Conservation (phyloP, 2,888 invertebrate genomes). For the Syritta pipiens region DNA sequence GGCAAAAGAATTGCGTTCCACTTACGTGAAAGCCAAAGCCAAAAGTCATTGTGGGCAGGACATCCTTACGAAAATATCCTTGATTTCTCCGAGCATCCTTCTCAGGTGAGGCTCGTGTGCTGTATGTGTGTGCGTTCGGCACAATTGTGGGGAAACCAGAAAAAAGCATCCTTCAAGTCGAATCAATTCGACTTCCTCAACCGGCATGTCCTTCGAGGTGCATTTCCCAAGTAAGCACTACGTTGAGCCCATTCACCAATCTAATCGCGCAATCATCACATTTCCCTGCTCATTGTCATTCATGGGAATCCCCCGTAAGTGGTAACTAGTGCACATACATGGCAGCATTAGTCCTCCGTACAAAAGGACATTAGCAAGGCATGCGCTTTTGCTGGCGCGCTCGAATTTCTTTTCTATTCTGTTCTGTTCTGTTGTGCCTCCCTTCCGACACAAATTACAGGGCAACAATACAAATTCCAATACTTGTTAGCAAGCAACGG, state of each 20-base stretch:
- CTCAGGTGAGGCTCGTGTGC: too few species aligned
- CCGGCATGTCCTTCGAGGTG: slow-evolving; percentile 33
- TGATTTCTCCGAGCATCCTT: neutral
- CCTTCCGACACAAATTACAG: slow-evolving; percentile 27
- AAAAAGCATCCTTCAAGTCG: slow-evolving; percentile 48
- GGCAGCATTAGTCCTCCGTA: slow-evolving; percentile 14
- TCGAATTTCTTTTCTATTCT: slow-evolving; percentile 16
- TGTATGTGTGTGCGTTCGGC: too few species aligned
- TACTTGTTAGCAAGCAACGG: slow-evolving; percentile 28
- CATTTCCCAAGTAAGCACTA: slow-evolving; percentile 5
- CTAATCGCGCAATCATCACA: slow-evolving; percentile 46
- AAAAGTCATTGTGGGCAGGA: too few species aligned
- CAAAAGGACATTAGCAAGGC: slow-evolving; percentile 58
- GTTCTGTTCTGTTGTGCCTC: too few species aligned
- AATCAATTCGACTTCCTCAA: slow-evolving; percentile 29
- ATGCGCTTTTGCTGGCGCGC: slow-evolving; percentile 49
- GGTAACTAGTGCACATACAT: slow-evolving; percentile 17
- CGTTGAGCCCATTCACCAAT: slow-evolving; percentile 13
- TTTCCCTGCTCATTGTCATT: slow-evolving; percentile 10
- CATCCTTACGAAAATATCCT: neutral
- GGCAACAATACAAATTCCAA: slow-evolving; percentile 30
- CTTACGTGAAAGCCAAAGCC: slow-evolving; percentile 6
- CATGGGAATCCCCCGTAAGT: neutral
- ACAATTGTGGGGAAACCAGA: slow-evolving; percentile 35
- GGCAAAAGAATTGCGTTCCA: slow-evolving; percentile 34